Conservation (phyloP, 2,888 invertebrate species). For the Lasioglossum vierecki region DNA sequence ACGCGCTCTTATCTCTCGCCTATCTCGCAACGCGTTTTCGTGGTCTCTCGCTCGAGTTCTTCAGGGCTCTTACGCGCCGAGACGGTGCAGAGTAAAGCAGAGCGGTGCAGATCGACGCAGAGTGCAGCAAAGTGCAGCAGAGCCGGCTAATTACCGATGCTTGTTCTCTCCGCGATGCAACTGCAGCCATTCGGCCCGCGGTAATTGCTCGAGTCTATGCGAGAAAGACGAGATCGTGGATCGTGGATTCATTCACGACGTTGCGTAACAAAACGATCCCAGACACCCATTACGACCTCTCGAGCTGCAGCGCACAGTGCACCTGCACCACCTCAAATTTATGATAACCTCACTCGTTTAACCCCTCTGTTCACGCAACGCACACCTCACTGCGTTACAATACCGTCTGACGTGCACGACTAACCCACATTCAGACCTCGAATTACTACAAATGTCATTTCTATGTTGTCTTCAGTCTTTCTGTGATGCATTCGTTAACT, state of each 20-base stretch:
- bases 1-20: not conserved
- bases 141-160: not conserved
- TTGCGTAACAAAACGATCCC: slow-evolving; percentile 16
- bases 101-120: not conserved
- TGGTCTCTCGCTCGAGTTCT: not conserved
- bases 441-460: not conserved
- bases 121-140: not conserved
- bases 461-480: not conserved
- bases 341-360: not conserved
- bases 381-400: not conserved
- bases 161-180: slow-evolving; percentile 4
- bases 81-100: too few relatives aligned
- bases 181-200: not conserved
- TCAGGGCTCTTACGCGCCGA: not conserved
- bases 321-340: not conserved
- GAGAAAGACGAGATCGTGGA: not conserved
- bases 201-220: not conserved
- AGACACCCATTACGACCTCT: not conserved
- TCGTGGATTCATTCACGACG: slow-evolving; percentile 12
- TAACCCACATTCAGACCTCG: not conserved
- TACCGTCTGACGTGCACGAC: not conserved
- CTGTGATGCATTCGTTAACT: too few relatives aligned
- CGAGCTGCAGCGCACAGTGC: not conserved
- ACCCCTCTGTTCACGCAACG: not conserved
- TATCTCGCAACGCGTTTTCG: not conserved